Conservation (phyloP, 2,888 invertebrate species). For the Dioctria linearis region DNA sequence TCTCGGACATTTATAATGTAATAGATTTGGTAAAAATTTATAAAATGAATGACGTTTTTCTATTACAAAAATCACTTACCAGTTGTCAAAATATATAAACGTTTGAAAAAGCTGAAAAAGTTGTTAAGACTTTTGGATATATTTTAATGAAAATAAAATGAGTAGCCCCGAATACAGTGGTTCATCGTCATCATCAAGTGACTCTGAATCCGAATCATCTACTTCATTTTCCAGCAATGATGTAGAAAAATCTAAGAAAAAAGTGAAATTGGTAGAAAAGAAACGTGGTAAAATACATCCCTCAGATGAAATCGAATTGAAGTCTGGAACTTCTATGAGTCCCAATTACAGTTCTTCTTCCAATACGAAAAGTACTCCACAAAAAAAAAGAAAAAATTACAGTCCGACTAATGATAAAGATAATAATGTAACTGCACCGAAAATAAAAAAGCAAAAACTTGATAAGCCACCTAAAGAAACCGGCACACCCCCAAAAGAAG, state of each 20-base stretch:
- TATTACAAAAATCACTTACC: too few species aligned
- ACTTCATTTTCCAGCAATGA: constrained; percentile 15
- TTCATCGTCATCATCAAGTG: constrained; percentile 32
- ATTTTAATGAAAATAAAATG: constrained; percentile 19
- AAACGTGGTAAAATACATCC: not conserved
- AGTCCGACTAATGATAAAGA: not conserved
- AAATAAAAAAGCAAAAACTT: constrained; percentile 2
- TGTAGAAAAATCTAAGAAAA: not conserved
- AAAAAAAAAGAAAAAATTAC: not conserved
- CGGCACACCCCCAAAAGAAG: too few species aligned
- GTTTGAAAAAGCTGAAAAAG: too few species aligned
- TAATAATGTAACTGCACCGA: not conserved
- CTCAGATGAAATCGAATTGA: constrained; percentile 3
- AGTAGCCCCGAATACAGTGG: constrained; percentile 29
- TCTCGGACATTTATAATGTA: too few species aligned
- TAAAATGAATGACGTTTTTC: too few species aligned
- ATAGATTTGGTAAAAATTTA: too few species aligned
- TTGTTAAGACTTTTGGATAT: too few species aligned
- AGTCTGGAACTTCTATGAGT: not conserved
- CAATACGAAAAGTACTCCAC: not conserved
- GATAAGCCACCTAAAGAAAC: not conserved
- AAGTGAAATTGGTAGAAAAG: not conserved
- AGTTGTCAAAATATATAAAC: too few species aligned
- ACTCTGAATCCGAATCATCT: constrained; percentile 49
- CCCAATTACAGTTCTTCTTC: not conserved